These are phyloP conservation scores for Carettochelys insculpta DNA, from an alignment of 2,113 vertebrate genomes.

Conservation along the genomic window DNA sequence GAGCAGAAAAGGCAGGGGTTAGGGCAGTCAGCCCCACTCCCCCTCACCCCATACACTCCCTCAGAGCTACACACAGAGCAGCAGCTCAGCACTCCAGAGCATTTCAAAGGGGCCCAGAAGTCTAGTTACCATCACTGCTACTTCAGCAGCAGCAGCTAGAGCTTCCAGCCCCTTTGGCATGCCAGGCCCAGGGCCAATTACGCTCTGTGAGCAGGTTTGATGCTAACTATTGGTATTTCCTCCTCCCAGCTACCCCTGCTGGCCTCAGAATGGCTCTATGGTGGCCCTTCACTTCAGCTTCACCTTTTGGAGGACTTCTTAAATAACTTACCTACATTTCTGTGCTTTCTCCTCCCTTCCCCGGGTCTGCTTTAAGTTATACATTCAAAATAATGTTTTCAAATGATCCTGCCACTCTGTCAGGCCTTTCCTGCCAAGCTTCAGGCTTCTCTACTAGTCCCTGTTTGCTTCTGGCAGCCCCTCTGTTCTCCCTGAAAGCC, in stretches of 20 bases:
- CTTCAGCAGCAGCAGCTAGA: no score
- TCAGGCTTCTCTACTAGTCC: not conserved
- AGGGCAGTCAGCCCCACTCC: no score
- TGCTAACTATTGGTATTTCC: constrained; percentile 38
- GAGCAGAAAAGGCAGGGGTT: no score
- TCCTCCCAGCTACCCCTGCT: not conserved
- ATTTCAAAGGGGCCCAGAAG: no score
- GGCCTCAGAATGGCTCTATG: not conserved
- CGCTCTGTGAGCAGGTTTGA: no score
- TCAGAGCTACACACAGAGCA: no score
- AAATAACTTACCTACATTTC: not conserved
- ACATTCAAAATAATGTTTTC: not conserved
- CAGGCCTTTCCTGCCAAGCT: not conserved
- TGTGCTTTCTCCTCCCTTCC: not conserved
- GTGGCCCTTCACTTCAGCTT: not conserved
- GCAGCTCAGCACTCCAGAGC: no score
- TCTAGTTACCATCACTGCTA: no score
- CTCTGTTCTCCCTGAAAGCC: not conserved
- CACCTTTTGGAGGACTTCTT: not conserved
- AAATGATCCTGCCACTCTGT: not conserved
- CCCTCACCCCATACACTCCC: no score
- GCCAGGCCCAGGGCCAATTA: no score
- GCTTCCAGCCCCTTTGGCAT: no score
- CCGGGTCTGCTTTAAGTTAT: not conserved
- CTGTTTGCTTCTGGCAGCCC: not conserved